These are phyloP conservation scores for Montifringilla adamsi DNA, from an alignment of 2,113 vertebrate genomes.

Conservation along the genomic window DNA sequence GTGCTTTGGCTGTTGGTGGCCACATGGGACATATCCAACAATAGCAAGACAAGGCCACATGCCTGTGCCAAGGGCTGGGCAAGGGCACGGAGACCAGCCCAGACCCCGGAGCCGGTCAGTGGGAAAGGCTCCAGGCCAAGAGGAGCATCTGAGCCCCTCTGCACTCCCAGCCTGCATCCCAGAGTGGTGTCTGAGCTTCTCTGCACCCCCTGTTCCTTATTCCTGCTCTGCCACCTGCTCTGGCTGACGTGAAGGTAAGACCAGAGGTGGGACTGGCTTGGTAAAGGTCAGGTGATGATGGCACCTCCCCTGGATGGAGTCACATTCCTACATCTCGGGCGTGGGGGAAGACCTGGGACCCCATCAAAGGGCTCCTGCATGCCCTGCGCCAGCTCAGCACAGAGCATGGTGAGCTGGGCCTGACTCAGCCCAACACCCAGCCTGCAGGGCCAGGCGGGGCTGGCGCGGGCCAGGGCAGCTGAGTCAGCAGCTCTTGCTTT, in stretches of 20 bases:
- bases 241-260: not conserved
- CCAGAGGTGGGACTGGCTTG: not conserved
- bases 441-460: constrained; percentile 15
- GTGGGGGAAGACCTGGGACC: not conserved
- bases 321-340: not conserved
- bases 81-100: not conserved
- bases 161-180: too few species aligned
- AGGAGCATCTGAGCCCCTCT: not conserved
- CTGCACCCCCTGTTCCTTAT: not conserved
- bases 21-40: not conserved
- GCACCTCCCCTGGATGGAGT: not conserved
- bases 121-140: not conserved
- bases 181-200: not conserved
- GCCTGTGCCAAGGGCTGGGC: not conserved
- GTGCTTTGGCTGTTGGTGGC: not conserved
- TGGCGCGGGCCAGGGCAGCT: not conserved
- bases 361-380: not conserved
- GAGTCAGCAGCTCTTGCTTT: not conserved
- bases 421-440: not conserved
- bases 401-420: not conserved
- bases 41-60: not conserved
- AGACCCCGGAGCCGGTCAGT: accelerated
- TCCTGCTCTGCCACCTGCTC: not conserved
- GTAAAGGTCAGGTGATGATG: not conserved
- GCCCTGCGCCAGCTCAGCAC: not conserved